These are phyloP conservation scores for Aviceda subcristata DNA, from an alignment of 2,113 vertebrate species.

Conservation along the genomic window DNA sequence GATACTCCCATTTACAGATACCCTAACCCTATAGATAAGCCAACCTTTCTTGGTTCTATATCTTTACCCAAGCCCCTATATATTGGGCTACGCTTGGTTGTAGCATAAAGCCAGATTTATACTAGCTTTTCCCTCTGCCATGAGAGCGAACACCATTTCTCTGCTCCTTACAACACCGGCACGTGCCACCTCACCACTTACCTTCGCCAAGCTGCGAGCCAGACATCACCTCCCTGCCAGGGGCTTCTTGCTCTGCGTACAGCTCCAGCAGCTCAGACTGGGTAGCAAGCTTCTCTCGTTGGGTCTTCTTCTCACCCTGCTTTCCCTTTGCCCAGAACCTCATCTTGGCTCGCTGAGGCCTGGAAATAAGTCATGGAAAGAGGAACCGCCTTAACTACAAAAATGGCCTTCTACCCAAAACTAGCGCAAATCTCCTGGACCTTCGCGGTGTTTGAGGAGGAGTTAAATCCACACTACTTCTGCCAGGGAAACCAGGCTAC, in stretches of 20 bases:
- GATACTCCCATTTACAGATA: neutral
- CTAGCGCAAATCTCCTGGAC: neutral
- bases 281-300: conserved; percentile 81
- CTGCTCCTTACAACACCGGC: neutral
- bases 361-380: conserved; percentile 44
- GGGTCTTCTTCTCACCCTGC: conserved; percentile 86
- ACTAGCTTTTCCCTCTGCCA: neutral
- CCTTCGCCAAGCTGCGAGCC: conserved; percentile 80
- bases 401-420: neutral
- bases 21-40: neutral
- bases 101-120: neutral
- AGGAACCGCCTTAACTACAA: neutral
- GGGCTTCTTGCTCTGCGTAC: conserved; percentile 56
- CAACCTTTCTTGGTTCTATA: accelerated
- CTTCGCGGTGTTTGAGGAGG: neutral
- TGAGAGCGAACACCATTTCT: neutral
- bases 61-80: neutral
- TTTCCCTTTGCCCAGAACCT: conserved; percentile 93
- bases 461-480: neutral
- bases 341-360: conserved; percentile 88
- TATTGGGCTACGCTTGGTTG: accelerated
- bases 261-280: conserved; percentile 78
- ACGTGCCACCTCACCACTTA: neutral
- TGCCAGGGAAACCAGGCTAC: neutral
- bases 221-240: conserved; percentile 60